Evolutionary conservation across 64 coral and sea anemone species (phyloP).

Genomic region (Astreopora myriophthalma): DNA sequence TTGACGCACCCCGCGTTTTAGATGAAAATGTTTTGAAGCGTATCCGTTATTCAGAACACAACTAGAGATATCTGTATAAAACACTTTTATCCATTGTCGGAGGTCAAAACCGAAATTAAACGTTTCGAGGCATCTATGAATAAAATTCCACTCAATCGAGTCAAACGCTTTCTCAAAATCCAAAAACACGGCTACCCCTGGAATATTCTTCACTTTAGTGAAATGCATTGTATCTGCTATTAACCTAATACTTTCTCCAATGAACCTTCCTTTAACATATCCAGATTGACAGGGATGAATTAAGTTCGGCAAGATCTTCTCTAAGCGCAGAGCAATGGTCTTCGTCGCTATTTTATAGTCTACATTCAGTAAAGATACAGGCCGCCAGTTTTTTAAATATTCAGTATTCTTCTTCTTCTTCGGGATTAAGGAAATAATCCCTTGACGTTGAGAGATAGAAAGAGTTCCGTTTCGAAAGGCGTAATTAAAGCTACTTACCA

Average conservation of each 20-base stretch:
- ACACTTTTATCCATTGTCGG: neutral
- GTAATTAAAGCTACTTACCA: conserved; percentile 21
- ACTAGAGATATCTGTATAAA: neutral
- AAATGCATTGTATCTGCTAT: neutral
- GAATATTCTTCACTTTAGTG: neutral
- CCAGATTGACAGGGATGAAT: neutral
- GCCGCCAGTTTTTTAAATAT: conserved; percentile 15
- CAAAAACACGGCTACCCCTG: neutral
- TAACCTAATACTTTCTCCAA: neutral
- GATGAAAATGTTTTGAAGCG: neutral
- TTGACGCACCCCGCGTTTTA: neutral
- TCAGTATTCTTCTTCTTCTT: neutral
- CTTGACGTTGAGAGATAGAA: neutral
- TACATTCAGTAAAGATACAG: neutral
- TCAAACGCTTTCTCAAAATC: neutral
- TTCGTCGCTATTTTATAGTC: neutral
- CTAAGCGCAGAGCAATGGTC: neutral
- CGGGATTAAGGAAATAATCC: neutral
- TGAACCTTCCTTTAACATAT: neutral
- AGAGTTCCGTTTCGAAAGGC: no score
- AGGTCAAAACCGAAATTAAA: neutral
- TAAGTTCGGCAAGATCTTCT: neutral
- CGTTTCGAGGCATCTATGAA: neutral
- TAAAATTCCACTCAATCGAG: neutral
- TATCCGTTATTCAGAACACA: conserved; percentile 6